Evolutionary conservation across 2,113 vertebrate genomes (phyloP).

Genomic region (Ursus arctos): DNA sequence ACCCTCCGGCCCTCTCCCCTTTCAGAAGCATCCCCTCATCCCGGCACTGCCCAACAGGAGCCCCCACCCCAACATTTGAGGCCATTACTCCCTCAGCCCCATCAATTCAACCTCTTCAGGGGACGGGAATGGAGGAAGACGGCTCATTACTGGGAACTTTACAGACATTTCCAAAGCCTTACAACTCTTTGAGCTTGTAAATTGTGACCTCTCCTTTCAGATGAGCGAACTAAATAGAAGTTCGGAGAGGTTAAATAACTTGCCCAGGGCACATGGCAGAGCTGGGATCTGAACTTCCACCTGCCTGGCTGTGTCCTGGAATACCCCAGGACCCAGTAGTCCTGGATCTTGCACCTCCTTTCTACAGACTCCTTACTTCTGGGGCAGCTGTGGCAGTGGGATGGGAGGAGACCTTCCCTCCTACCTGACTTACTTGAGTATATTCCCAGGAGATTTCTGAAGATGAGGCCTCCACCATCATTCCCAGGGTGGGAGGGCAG

Average conservation of each 20-base stretch:
- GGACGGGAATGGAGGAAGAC: neutral
- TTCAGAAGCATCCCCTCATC: neutral
- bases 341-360: neutral
- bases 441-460: neutral
- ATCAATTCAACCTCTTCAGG: neutral
- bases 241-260: slow-evolving; percentile 15
- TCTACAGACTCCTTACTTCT: neutral
- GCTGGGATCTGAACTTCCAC: neutral
- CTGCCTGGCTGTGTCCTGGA: neutral
- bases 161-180: neutral
- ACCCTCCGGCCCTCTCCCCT: neutral
- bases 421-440: neutral
- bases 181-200: neutral
- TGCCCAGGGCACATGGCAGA: neutral
- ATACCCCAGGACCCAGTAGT: neutral
- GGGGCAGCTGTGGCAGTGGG: neutral
- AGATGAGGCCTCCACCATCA: neutral
- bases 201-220: neutral
- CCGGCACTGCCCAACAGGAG: neutral
- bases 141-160: neutral
- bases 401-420: neutral
- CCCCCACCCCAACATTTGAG: neutral
- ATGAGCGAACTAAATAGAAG: neutral
- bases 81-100: neutral
- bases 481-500: neutral